These are phyloP conservation scores for Pollachius pollachius DNA, from an alignment of 2,113 vertebrate genomes.

Conservation along the genomic window DNA sequence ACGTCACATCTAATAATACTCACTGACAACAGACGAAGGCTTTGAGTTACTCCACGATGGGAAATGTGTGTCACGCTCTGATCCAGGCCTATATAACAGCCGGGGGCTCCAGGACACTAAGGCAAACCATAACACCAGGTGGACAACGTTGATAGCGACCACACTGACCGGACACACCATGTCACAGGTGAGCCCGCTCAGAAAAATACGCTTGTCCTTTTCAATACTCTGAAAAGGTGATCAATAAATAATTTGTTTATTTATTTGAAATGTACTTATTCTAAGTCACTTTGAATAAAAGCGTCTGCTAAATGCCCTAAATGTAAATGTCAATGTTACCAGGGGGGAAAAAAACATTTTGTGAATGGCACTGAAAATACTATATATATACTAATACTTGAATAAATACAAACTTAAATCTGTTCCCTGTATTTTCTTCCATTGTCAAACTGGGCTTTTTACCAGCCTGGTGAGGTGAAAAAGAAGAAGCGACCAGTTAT, in stretches of 20 bases:
- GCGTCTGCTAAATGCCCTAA: no score
- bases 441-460: background rate
- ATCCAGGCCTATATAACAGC: conserved; percentile 61
- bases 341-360: no score
- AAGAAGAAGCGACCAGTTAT: conserved; percentile 92
- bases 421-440: background rate
- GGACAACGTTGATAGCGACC: background rate
- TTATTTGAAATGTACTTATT: no score
- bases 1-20: conserved; percentile 74
- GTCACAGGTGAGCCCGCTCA: conserved; percentile 82
- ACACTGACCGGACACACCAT: conserved; percentile 61
- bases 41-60: conserved; percentile 37
- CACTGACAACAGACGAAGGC: conserved; percentile 66
- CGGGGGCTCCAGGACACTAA: conserved; percentile 20
- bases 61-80: conserved; percentile 2
- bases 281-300: no score
- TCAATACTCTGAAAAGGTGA: no score
- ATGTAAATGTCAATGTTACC: no score
- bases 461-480: conserved; percentile 76
- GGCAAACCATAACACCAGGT: conserved; percentile 18
- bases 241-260: no score
- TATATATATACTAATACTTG: no score
- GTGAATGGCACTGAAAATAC: no score
- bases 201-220: background rate
- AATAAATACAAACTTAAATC: background rate